Evolutionary conservation across 2,113 vertebrate species (phyloP).

Genomic region (Carassius carassius): DNA sequence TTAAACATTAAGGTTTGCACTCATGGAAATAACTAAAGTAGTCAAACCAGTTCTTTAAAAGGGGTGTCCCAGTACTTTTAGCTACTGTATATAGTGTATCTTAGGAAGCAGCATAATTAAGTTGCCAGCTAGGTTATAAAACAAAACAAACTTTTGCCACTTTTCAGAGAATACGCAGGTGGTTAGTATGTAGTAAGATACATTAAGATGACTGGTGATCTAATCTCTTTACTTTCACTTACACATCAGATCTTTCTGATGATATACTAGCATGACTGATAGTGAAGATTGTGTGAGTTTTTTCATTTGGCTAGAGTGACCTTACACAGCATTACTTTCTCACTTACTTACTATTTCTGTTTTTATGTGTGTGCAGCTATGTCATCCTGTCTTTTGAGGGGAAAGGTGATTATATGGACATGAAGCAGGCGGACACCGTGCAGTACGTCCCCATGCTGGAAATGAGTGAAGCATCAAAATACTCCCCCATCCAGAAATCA

Average conservation of each 20-base stretch:
- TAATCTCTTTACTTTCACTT: constrained; percentile 1
- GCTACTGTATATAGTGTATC: neutral
- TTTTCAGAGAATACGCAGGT: neutral
- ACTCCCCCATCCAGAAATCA: constrained; percentile 87
- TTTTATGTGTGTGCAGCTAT: constrained; percentile 76
- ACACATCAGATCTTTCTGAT: neutral
- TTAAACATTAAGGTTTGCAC: no score
- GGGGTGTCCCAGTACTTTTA: no score
- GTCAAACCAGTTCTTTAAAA: no score
- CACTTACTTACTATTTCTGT: constrained; percentile 19
- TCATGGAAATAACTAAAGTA: no score
- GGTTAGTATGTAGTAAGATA: neutral
- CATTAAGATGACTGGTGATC: constrained; percentile 16
- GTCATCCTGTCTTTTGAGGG: constrained; percentile 97
- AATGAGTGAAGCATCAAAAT: constrained; percentile 88
- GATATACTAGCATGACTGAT: neutral
- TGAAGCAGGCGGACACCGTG: constrained; percentile 93
- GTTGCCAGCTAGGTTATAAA: neutral
- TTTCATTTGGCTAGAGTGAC: constrained; percentile 6
- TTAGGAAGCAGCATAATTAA: neutral
- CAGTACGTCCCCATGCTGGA: constrained; percentile 98
- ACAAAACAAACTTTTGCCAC: neutral
- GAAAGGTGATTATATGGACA: constrained; percentile 97
- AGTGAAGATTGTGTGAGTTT: neutral
- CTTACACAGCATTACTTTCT: neutral